These are phyloP conservation scores for Alcis repandata DNA, from an alignment of 2,888 invertebrate species.

Conservation along the genomic window DNA sequence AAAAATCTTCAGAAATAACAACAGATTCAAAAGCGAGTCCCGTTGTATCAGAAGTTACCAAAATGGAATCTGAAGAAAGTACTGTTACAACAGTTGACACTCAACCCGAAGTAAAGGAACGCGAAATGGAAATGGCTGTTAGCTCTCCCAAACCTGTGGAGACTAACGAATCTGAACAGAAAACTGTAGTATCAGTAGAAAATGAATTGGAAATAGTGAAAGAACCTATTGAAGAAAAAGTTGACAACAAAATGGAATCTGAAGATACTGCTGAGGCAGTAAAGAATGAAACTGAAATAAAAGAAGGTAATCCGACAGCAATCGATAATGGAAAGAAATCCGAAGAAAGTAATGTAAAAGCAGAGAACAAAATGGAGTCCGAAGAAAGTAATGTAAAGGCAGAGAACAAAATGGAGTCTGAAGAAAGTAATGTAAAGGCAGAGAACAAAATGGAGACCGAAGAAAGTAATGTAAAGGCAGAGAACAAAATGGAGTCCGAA, in stretches of 20 bases:
- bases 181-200: slow-evolving; percentile 27
- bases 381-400: no score
- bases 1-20: slow-evolving; percentile 3
- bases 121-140: slow-evolving; percentile 10
- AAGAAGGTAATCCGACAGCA: slow-evolving; percentile 7
- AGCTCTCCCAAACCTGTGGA: slow-evolving; percentile 13
- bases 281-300: slow-evolving; percentile 12
- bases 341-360: slow-evolving; percentile 3
- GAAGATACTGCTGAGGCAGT: slow-evolving; percentile 25
- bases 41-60: slow-evolving; percentile 22
- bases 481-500: slow-evolving; percentile 2
- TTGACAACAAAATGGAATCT: slow-evolving; percentile 26
- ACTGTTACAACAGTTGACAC: slow-evolving; percentile 4
- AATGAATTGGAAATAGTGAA: neutral
- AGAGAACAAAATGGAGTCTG: slow-evolving; percentile 34
- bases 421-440: slow-evolving; percentile 34
- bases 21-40: neutral
- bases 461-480: slow-evolving; percentile 21
- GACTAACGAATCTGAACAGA: slow-evolving; percentile 37
- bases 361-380: slow-evolving; percentile 30
- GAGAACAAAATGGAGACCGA: slow-evolving; percentile 30
- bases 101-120: slow-evolving; percentile 14
- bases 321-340: slow-evolving; percentile 3
- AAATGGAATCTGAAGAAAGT: slow-evolving; percentile 35
- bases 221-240: slow-evolving; percentile 5